Percentiles rank a stretch among this genome's conserved stretches.
Evolutionary conservation across 2,888 invertebrate genomes (phyloP).

Genomic region (Drosophila birchii): DNA sequence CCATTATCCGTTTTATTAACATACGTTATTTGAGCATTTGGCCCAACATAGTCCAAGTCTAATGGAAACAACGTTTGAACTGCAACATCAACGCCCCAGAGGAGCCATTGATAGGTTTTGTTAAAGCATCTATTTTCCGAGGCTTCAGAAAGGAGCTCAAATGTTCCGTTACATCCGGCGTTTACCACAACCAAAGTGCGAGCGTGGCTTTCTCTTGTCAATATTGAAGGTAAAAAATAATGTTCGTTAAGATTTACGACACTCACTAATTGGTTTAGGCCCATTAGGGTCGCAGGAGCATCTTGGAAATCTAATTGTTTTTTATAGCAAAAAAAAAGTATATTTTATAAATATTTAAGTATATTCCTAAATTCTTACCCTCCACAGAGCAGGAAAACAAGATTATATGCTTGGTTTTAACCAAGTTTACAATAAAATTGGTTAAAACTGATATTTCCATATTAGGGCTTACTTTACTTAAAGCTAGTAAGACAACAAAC

Average conservation of each 20-base stretch:
- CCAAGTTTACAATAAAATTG: constrained; percentile 62
- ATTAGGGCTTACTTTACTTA: background rate
- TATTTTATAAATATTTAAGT: background rate
- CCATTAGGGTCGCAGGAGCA: constrained; percentile 44
- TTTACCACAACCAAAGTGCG: constrained; percentile 73
- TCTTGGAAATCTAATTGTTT: constrained; percentile 43
- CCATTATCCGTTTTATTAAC: constrained; percentile 56
- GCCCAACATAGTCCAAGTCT: constrained; percentile 70
- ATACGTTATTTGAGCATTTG: constrained; percentile 82
- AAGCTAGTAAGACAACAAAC: constrained; percentile 15
- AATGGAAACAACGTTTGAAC: constrained; percentile 54
- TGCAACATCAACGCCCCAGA: constrained; percentile 66
- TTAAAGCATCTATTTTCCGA: constrained; percentile 76
- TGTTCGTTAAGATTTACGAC: constrained; percentile 54
- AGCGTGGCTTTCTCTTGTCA: constrained; percentile 62
- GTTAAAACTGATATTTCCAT: constrained; percentile 57
- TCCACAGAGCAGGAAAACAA: constrained; percentile 67
- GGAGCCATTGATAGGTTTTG: constrained; percentile 83
- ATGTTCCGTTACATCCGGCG: constrained; percentile 59
- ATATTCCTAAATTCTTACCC: constrained; percentile 51
- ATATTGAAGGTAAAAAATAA: constrained; percentile 44
- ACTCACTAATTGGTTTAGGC: constrained; percentile 60
- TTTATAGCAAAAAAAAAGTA: background rate
- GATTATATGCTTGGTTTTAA: constrained; percentile 62
- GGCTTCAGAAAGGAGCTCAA: constrained; percentile 56